Base-by-base conservation (phyloP, 2,888 invertebrate genomes). In the Chydorus sphaericus region DNA sequence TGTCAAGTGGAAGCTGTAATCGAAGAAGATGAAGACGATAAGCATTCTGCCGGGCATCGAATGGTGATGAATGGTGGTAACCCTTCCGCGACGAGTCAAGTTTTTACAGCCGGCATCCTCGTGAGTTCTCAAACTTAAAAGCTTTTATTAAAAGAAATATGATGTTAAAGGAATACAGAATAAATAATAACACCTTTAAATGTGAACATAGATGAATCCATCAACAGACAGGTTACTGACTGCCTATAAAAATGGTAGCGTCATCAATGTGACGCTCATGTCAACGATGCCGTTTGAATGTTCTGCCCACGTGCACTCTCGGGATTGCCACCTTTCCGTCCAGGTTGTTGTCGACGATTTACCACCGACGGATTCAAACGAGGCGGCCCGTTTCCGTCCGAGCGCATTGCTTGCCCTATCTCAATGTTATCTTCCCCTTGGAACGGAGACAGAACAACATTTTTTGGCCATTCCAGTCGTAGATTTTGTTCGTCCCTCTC, bases 1-100 rank as follows among this genome's bases (percentile, higher is more conserved):
- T 56, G 56, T 31, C 44, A 52, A 56, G 56, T 56, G 16, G 51
- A 56, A 38, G 54, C 54, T 6, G 28, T 56, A 26, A 29, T 33
- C 37, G 14, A 29, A 3, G 38, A 30, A 3, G 37, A 48, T 16
- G 49, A 29, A 33, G 16, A n/a, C 16, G 30, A 26, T 2, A 16
- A n/a, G 14, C n/a, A n/a, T n/a, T n/a, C n/a, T n/a, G n/a, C n/a
- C n/a, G n/a, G n/a, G n/a, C n/a, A n/a, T n/a, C n/a, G n/a, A n/a
- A 23, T 28, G 28, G 28, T 44, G 44, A 23, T 28, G 23, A 16
- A 26, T 23, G 28, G 23, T 23, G 28, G 44, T 28, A 44, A 54
- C 36, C 56, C 56, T 7, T 56, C 56, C 23, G 51, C 53, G 33
- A 56, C 52, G 37, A 48, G 48, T 29, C 2, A 29, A 10, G 30